Conservation (phyloP, 1,140 invertebrate genomes). For the Portunus trituberculatus region DNA sequence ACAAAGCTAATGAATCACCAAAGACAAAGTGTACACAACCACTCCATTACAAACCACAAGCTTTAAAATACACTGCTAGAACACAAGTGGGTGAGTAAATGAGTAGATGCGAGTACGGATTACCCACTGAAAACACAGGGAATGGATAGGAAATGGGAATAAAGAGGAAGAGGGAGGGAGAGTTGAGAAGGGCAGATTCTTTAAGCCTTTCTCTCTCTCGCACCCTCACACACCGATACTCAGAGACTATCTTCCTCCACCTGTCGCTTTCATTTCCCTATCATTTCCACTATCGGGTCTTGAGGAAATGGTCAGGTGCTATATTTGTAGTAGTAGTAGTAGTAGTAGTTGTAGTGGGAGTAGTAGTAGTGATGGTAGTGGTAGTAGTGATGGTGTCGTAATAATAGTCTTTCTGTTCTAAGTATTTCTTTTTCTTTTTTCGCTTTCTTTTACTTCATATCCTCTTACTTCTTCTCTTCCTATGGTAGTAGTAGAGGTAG, state of each 20-base stretch:
- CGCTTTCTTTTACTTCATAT: too few relatives aligned
- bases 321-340: background rate
- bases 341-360: background rate
- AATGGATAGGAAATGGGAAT: too few relatives aligned
- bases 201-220: background rate
- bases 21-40: too few relatives aligned
- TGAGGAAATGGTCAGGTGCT: background rate
- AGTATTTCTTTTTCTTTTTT: background rate
- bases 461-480: too few relatives aligned
- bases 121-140: too few relatives aligned
- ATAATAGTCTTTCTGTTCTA: background rate
- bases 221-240: background rate
- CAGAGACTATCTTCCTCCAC: background rate
- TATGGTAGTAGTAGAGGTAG: too few relatives aligned
- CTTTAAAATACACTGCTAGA: too few relatives aligned
- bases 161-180: background rate
- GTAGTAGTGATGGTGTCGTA: too few relatives aligned
- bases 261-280: background rate
- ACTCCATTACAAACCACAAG: too few relatives aligned
- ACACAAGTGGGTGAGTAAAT: too few relatives aligned
- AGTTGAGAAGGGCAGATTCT: background rate
- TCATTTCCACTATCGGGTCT: background rate
- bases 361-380: background rate
- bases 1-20: too few relatives aligned
- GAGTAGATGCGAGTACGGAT: too few relatives aligned